Percentiles rank a stretch among this genome's conserved stretches.
phyloP scores from a whole-genome alignment of 2,888 invertebrate species.

The Ectobius pallidus region DNA sequence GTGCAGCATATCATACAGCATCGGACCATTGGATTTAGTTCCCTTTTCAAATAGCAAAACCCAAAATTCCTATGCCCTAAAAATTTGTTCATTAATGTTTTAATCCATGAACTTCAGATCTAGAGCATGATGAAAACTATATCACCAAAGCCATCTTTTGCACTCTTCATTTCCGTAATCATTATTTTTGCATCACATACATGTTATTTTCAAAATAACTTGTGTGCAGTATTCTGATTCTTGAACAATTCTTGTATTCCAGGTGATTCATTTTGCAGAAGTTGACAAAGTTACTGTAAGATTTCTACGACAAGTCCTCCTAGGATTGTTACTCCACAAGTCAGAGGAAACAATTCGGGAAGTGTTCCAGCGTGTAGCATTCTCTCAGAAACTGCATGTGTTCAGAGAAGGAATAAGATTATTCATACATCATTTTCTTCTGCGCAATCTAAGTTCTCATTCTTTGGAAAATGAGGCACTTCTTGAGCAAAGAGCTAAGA shows the following conservation, averaged over 20 bases:
- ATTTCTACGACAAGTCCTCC: slow-evolving; percentile 78
- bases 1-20: no score
- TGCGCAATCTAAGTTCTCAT: slow-evolving; percentile 64
- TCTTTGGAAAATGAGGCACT: slow-evolving; percentile 57
- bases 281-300: slow-evolving; percentile 79
- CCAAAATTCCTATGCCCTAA: no score
- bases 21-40: no score
- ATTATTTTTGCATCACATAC: no score
- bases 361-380: slow-evolving; percentile 76
- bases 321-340: slow-evolving; percentile 72
- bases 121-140: no score
- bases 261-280: slow-evolving; percentile 87
- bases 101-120: no score
- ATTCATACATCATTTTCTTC: slow-evolving; percentile 86
- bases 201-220: no score
- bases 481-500: slow-evolving; percentile 63
- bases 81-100: no score
- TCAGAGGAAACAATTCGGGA: slow-evolving; percentile 63
- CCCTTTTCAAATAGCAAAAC: no score
- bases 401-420: slow-evolving; percentile 83
- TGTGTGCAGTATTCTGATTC: no score
- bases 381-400: slow-evolving; percentile 74
- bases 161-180: no score
- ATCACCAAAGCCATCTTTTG: no score
- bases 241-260: slow-evolving; percentile 46